These are phyloP conservation scores for Brachypteracias leptosomus DNA, from an alignment of 2,113 vertebrate species.

Conservation along the genomic window DNA sequence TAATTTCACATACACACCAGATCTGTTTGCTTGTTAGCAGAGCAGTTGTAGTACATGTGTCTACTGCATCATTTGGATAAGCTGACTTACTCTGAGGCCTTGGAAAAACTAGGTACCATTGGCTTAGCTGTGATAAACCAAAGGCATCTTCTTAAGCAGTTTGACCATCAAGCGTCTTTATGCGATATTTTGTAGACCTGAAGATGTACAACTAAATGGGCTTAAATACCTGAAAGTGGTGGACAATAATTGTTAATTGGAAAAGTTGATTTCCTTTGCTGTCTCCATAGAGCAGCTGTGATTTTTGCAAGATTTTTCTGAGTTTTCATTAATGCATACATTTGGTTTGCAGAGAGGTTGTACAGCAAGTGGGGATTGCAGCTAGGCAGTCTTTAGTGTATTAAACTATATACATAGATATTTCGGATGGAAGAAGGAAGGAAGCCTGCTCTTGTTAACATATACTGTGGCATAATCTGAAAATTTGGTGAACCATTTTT, in stretches of 20 bases:
- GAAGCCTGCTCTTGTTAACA: background rate
- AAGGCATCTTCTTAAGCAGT: too few relatives aligned
- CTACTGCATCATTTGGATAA: background rate
- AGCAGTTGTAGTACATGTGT: background rate
- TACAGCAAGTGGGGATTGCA: background rate
- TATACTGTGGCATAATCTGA: background rate
- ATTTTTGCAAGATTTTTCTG: background rate
- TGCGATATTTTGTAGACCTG: background rate
- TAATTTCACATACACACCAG: background rate
- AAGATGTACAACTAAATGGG: background rate
- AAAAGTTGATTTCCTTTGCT: background rate
- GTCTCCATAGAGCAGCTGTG: background rate
- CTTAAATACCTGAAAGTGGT: background rate
- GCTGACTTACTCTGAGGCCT: background rate
- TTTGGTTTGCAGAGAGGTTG: background rate
- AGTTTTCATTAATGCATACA: background rate
- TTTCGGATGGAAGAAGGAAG: background rate
- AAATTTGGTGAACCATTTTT: background rate
- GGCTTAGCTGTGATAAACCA: background rate
- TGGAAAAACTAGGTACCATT: background rate
- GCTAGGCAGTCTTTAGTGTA: background rate
- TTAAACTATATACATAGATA: background rate
- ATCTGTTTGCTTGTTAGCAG: background rate
- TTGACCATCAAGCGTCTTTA: too few relatives aligned
- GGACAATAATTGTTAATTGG: background rate